Conservation (phyloP, 2,888 invertebrate species). For the Ectemnius continuus region DNA sequence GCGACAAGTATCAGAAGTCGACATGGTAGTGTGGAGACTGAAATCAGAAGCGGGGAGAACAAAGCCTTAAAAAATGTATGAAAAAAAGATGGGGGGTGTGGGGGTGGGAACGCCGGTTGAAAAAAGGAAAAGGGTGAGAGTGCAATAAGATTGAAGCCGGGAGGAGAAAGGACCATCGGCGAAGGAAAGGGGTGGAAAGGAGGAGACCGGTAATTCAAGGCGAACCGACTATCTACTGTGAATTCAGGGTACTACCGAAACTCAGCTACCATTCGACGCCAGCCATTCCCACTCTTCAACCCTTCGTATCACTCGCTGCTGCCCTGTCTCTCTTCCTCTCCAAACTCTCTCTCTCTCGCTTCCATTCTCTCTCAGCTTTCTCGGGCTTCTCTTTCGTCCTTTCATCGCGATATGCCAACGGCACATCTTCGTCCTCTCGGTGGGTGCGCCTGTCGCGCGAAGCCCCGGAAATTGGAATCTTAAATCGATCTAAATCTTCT, state of each 20-base stretch:
- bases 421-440: slow-evolving; percentile 26
- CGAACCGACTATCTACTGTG: slow-evolving; percentile 45
- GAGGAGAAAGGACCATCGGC: slow-evolving; percentile 26
- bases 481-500: slow-evolving; percentile 73
- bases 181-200: slow-evolving; percentile 9
- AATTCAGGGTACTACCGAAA: slow-evolving; percentile 44
- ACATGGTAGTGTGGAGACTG: no score
- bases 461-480: slow-evolving; percentile 73
- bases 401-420: slow-evolving; percentile 55
- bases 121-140: slow-evolving; percentile 8
- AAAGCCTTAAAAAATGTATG: slow-evolving; percentile 17
- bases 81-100: slow-evolving; percentile 13
- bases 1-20: no score
- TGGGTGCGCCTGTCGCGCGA: slow-evolving; percentile 45
- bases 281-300: slow-evolving; percentile 42
- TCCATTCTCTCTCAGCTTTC: neutral
- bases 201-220: slow-evolving; percentile 54
- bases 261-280: slow-evolving; percentile 43
- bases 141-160: slow-evolving; percentile 18
- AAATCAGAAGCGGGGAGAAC: neutral
- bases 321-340: no score
- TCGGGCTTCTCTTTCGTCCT: slow-evolving; percentile 36
- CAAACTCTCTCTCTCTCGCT: no score
- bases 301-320: no score
- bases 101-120: slow-evolving; percentile 7